Evolutionary conservation across 2,888 invertebrate genomes (phyloP).

Genomic region (Dermolepida albohirtum): DNA sequence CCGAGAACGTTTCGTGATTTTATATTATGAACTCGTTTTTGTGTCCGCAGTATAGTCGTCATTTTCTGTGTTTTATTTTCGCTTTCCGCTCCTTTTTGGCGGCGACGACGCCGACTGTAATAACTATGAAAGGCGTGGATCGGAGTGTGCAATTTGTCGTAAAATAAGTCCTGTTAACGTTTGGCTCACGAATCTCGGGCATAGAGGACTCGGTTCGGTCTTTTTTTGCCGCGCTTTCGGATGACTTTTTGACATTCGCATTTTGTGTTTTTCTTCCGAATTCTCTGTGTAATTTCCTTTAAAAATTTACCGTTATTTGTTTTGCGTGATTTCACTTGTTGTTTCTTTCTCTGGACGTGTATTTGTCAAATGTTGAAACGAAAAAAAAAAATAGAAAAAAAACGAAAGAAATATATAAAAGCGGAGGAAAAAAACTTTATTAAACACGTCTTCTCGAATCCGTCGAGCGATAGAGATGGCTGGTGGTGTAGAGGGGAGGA

Average conservation of each 20-base stretch:
- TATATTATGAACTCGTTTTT: conserved; percentile 4
- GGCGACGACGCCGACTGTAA: conserved; percentile 11
- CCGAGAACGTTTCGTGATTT: background rate
- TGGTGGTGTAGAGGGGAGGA: too few species aligned
- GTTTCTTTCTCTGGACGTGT: background rate
- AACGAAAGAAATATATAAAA: too few species aligned
- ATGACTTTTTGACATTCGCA: conserved; percentile 19
- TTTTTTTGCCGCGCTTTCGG: background rate
- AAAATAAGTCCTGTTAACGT: conserved; percentile 25
- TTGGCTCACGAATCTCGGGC: conserved; percentile 15
- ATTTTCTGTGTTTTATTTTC: conserved; percentile 21
- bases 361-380: too few species aligned
- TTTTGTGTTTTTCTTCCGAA: conserved; percentile 11
- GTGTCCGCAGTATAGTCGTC: background rate
- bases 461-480: too few species aligned
- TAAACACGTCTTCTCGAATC: too few species aligned
- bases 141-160: conserved; percentile 31
- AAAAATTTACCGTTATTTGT: conserved; percentile 14
- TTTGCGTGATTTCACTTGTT: conserved; percentile 11
- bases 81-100: conserved; percentile 15
- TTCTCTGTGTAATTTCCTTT: conserved; percentile 6
- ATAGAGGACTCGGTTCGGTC: background rate
- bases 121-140: conserved; percentile 13
- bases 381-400: too few species aligned
- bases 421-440: too few species aligned